Evolutionary conservation across 1,140 invertebrate species (phyloP).

Genomic region (Condylostylus longicornis): DNA sequence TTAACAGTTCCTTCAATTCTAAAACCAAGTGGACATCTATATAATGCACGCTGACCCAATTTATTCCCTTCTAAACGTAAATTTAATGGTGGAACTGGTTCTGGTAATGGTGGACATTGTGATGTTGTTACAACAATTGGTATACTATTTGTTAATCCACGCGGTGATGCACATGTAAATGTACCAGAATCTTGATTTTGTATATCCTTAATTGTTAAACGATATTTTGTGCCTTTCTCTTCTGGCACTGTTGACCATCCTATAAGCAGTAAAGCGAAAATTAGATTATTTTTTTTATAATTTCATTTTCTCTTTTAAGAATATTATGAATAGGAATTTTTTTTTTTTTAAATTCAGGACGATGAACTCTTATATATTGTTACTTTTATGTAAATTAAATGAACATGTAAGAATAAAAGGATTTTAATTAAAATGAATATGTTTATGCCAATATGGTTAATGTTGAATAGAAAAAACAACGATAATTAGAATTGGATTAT

Average conservation of each 20-base stretch:
- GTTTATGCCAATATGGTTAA: too few relatives aligned
- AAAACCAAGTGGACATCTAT: conserved; percentile 51
- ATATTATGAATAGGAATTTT: too few relatives aligned
- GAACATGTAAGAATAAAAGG: too few relatives aligned
- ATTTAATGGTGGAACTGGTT: conserved; percentile 34
- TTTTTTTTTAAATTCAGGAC: too few relatives aligned
- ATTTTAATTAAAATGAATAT: too few relatives aligned
- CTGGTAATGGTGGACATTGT: conserved; percentile 33
- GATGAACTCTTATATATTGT: not conserved
- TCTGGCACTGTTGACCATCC: conserved; percentile 64
- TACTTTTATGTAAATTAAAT: not conserved
- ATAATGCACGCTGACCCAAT: conserved; percentile 45
- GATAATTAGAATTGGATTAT: too few relatives aligned
- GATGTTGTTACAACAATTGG: conserved; percentile 53
- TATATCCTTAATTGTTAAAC: conserved; percentile 67
- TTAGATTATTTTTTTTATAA: too few relatives aligned
- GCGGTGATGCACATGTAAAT: conserved; percentile 68
- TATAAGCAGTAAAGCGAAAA: too few relatives aligned
- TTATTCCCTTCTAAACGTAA: conserved; percentile 48
- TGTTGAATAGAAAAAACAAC: too few relatives aligned
- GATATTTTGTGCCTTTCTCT: conserved; percentile 64
- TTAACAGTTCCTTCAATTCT: conserved; percentile 48
- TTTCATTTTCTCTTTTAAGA: too few relatives aligned
- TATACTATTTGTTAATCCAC: conserved; percentile 65
- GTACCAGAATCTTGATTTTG: conserved; percentile 65